Evolutionary conservation across 1,140 invertebrate species (phyloP), one percentile per base, ranked within the genome.

Genomic region (Mesaphorura yosii): DNA sequence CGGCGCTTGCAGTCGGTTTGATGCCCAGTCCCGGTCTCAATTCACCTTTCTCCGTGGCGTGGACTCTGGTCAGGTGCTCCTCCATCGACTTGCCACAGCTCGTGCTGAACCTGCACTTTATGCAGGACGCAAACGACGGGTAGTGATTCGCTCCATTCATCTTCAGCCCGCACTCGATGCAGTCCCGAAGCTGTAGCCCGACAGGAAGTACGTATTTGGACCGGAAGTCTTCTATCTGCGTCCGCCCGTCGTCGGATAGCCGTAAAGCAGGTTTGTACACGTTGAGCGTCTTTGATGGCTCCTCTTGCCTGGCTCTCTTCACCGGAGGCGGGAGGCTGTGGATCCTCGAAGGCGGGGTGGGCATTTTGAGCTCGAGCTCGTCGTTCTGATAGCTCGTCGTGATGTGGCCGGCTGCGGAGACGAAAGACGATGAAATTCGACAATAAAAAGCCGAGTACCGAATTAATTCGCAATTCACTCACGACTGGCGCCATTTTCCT

Each of bases 1-100:
- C n/a, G n/a, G n/a, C n/a, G n/a, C n/a, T n/a, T n/a, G n/a, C n/a
- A n/a, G n/a, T n/a, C n/a, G n/a, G n/a, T n/a, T n/a, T n/a, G n/a
- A n/a, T n/a, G n/a, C n/a, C n/a, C n/a, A n/a, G n/a, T n/a, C n/a
- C n/a, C n/a, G n/a, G n/a, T n/a, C n/a, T n/a, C n/a, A n/a, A n/a
- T n/a, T n/a, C n/a, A n/a, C n/a, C n/a, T n/a, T n/a, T n/a, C n/a
- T n/a, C n/a, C n/a, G n/a, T 37, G 25, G 59, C 0, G 34, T 62
- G 63, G 65, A 64, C 22, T 55, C 48, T 14, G 71, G 74, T 69
- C 51, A 72, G 72, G 70, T 88, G 86, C 45, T 78, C 75, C 60
- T 79, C 73, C 71, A 86, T 81, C 1, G 82, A 81, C 51, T 77
- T 75, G 67, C 78, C 78, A 67, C 86, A 88, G 51, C 79, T 81